Evolutionary conservation across 1,140 invertebrate genomes (phyloP).

Genomic region (Teleopsis dalmanni): DNA sequence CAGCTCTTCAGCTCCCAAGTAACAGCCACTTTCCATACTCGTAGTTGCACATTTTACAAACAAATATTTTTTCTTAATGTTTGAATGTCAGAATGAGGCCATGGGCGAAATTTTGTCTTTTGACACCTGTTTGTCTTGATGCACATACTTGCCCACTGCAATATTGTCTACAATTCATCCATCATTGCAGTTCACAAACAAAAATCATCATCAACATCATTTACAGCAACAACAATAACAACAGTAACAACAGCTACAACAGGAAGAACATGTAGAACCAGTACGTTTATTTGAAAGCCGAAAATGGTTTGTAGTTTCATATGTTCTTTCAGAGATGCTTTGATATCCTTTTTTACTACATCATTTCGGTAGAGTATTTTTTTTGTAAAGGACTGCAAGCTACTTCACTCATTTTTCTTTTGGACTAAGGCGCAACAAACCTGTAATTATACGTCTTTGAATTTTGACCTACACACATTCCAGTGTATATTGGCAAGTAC

Average conservation of each 20-base stretch:
- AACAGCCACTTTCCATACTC: not conserved
- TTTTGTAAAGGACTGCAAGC: not conserved
- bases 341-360: not conserved
- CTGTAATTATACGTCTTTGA: conserved; percentile 11
- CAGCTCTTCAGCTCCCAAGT: not conserved
- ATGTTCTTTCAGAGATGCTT: not conserved
- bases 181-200: not conserved
- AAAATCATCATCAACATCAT: conserved; percentile 1
- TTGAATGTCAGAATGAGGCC: not conserved
- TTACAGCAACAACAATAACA: not conserved
- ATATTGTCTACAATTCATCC: not conserved
- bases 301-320: too few species aligned
- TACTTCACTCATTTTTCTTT: not conserved
- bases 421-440: conserved; percentile 5
- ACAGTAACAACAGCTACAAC: not conserved
- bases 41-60: not conserved
- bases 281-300: too few species aligned
- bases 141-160: not conserved
- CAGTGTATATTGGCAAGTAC: too few species aligned
- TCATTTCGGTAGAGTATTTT: not conserved
- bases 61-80: not conserved
- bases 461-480: conserved; percentile 11
- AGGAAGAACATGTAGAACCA: too few species aligned
- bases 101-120: not conserved
- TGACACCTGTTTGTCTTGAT: conserved; percentile 6